Base-by-base conservation (phyloP, 2,888 invertebrate genomes). In the Caenorhabditis virilis region DNA sequence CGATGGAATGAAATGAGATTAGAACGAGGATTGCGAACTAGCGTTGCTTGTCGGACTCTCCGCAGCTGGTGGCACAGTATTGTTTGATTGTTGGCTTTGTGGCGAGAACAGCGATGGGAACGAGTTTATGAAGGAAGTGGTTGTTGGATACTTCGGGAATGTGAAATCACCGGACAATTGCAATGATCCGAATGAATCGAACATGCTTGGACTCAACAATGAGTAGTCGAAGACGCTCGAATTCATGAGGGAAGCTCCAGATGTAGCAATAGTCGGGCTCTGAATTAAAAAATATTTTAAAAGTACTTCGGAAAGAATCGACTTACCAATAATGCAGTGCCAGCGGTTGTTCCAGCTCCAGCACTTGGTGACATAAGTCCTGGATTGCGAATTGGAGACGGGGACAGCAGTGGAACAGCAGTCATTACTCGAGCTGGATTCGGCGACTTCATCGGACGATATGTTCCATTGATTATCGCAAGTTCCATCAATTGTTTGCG, bases 401-500 rank as follows among this genome's bases (percentile, higher is more conserved):
- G 64, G 11, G 68, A 69, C 20, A 69, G 48, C 33, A 69, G 38
- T 13, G 68, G 68, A 33, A 69, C 64, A 6, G 68, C 62, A 22
- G 64, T 69, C 60, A 69, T 60, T 23, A 69, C 49, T 16, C 64
- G 49, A 39, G 67, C 39, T 15, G 66, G 56, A 20, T 54, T 59
- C 27, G 60, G 60, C 9, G 62, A 65, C 23, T 76, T 70, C 70
- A 69, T 68, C 2, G 76, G 75, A 23, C 97, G 90, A 88, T 97
- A 98, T 55, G 98, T 98, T 85, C 98, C 98, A 85, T 98, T 98
- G 85, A 98, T 95, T 84, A 98, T 98, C 84, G 98, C 98, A 84
- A 98, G 88, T 87, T 98, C 98, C 97, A 98, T 98, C 82, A 98
- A 88, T 87, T 98, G 98, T 85, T 95, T 90, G 87, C 98, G 97